Evolutionary conservation across 2,113 vertebrate genomes (phyloP).

Genomic region (Charina bottae): DNA sequence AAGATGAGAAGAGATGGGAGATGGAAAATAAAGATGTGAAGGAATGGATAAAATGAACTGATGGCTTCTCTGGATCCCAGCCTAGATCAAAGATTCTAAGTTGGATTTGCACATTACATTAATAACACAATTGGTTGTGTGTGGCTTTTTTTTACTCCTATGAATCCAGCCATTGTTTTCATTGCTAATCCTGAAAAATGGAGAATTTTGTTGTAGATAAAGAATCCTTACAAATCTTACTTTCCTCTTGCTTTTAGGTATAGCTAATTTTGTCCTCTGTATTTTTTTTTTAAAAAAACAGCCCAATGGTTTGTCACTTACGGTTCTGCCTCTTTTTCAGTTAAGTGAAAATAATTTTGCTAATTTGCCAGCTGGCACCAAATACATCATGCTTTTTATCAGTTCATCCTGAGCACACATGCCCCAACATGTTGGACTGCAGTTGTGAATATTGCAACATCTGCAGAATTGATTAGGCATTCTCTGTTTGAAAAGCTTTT

Average conservation of each 20-base stretch:
- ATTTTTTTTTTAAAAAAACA: slow-evolving; percentile 4
- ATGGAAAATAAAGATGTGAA: neutral
- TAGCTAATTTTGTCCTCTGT: neutral
- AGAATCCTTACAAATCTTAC: neutral
- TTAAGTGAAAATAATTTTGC: slow-evolving; percentile 5
- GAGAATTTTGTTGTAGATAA: neutral
- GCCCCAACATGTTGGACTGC: slow-evolving; percentile 3
- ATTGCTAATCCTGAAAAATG: neutral
- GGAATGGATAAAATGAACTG: neutral
- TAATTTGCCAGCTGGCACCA: neutral
- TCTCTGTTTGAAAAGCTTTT: slow-evolving; percentile 2
- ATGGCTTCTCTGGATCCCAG: neutral
- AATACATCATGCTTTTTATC: slow-evolving; percentile 11
- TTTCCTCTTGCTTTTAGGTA: neutral
- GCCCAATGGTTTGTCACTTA: neutral
- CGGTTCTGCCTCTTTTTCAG: neutral
- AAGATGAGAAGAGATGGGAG: neutral
- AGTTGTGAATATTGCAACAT: slow-evolving; percentile 27
- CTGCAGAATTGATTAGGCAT: slow-evolving; percentile 14
- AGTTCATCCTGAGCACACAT: neutral
- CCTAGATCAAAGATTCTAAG: neutral
- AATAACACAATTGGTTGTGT: neutral
- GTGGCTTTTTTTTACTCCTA: neutral
- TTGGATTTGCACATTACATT: neutral
- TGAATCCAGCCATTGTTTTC: neutral